These are phyloP conservation scores for Eriocheir sinensis DNA, from an alignment of 1,140 invertebrate genomes.

Conservation along the genomic window DNA sequence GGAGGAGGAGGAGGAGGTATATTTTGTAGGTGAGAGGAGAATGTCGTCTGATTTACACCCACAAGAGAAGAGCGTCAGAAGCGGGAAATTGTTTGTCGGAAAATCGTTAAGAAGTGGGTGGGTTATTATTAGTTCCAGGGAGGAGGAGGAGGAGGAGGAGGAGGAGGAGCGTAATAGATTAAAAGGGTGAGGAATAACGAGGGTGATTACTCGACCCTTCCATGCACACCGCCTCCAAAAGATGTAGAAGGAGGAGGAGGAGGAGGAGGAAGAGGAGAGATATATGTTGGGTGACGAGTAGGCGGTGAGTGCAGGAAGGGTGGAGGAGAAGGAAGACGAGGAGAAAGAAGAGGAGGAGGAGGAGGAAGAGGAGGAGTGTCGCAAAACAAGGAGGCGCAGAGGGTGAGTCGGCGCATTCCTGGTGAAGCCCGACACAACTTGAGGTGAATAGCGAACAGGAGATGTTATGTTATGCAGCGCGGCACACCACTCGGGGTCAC, in stretches of 20 bases:
- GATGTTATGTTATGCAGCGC: not conserved
- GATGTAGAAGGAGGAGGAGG: not conserved
- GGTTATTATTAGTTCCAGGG: conserved; percentile 2
- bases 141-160: not conserved
- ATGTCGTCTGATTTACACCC: not conserved
- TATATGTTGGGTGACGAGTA: not conserved
- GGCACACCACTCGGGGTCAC: not conserved
- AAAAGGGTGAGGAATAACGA: conserved; percentile 5
- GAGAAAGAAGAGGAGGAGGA: not conserved
- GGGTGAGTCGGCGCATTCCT: not conserved
- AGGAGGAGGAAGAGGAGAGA: not conserved
- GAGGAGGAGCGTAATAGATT: not conserved
- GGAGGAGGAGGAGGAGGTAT: not conserved
- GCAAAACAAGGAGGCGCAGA: conserved; percentile 5
- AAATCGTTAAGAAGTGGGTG: conserved; percentile 33
- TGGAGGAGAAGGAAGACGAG: too few species aligned
- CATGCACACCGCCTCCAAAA: not conserved
- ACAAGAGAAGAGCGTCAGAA: not conserved
- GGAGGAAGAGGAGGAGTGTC: not conserved
- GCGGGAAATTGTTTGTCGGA: conserved; percentile 47
- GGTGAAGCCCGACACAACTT: conserved; percentile 19
- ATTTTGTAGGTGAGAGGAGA: not conserved
- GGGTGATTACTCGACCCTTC: not conserved
- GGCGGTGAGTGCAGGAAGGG: not conserved
- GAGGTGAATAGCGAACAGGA: not conserved